phyloP scores from a whole-genome alignment of 2,113 vertebrate species.

The Mormoops blainvillei region DNA sequence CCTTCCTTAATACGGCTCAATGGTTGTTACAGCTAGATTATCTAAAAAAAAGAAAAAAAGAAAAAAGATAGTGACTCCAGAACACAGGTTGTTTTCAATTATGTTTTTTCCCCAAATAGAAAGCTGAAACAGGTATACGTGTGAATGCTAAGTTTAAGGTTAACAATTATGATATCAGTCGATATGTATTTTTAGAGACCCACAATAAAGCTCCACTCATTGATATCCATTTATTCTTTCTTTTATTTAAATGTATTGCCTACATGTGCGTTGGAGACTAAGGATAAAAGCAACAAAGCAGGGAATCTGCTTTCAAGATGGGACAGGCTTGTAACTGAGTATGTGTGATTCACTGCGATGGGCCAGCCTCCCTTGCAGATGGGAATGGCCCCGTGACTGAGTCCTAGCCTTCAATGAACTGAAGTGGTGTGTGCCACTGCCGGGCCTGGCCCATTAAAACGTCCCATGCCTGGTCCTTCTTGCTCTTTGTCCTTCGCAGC shows the following conservation, averaged over 20 bases:
- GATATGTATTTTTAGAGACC: neutral
- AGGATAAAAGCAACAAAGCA: neutral
- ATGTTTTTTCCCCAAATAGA: neutral
- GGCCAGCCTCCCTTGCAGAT: neutral
- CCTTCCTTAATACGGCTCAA: neutral
- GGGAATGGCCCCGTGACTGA: neutral
- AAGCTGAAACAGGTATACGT: neutral
- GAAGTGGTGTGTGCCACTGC: neutral
- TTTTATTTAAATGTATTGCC: neutral
- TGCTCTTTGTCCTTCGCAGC: neutral
- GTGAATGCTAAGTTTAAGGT: neutral
- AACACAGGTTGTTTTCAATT: neutral
- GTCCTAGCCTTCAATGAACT: neutral
- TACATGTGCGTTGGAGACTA: neutral
- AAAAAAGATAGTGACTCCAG: neutral
- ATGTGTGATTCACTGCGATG: neutral
- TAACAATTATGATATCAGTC: neutral
- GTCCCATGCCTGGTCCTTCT: neutral
- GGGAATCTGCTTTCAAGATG: neutral
- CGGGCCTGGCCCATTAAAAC: neutral
- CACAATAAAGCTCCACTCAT: neutral
- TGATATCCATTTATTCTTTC: neutral
- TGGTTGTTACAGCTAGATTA: neutral
- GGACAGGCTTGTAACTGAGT: neutral
- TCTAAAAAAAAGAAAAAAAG: neutral